A percentile compares a stretch with the other conserved stretches of the same genome.
phyloP scores from a whole-genome alignment of 2,113 vertebrate genomes.

The Anhinga anhinga region DNA sequence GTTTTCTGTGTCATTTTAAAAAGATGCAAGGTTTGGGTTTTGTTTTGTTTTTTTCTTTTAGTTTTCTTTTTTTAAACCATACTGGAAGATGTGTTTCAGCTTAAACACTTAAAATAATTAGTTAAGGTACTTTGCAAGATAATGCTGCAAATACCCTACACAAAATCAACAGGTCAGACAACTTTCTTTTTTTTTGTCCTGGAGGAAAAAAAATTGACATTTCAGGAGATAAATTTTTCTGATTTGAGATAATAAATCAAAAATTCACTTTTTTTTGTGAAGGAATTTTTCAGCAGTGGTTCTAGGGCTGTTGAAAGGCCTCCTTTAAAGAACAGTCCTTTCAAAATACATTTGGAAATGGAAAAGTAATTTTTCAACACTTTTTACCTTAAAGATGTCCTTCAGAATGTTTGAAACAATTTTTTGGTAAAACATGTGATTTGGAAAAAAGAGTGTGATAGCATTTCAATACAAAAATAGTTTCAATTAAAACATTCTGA shows the following conservation, averaged over 20 bases:
- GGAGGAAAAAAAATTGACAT: fast-evolving
- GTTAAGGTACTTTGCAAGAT: not conserved
- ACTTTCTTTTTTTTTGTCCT: not conserved
- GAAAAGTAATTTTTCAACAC: not conserved
- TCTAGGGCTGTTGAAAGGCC: not conserved
- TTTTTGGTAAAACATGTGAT: not conserved
- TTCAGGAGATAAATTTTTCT: not conserved
- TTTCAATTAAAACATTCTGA: not conserved
- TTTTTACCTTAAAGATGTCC: not conserved
- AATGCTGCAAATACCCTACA: not conserved
- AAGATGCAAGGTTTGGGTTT: not conserved
- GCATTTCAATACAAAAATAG: not conserved
- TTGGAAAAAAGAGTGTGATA: not conserved
- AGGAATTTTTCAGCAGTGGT: not conserved
- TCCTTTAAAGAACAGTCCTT: not conserved
- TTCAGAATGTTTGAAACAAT: not conserved
- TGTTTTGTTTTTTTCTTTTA: not conserved
- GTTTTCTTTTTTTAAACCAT: not conserved
- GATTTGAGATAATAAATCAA: not conserved
- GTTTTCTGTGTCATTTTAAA: not conserved
- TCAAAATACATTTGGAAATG: not conserved
- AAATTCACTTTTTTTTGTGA: not conserved
- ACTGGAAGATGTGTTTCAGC: not conserved
- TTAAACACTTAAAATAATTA: not conserved
- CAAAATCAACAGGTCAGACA: not conserved